Evolutionary conservation across 2,113 vertebrate genomes (phyloP).

Genomic region (Andinoacara biseriatus): DNA sequence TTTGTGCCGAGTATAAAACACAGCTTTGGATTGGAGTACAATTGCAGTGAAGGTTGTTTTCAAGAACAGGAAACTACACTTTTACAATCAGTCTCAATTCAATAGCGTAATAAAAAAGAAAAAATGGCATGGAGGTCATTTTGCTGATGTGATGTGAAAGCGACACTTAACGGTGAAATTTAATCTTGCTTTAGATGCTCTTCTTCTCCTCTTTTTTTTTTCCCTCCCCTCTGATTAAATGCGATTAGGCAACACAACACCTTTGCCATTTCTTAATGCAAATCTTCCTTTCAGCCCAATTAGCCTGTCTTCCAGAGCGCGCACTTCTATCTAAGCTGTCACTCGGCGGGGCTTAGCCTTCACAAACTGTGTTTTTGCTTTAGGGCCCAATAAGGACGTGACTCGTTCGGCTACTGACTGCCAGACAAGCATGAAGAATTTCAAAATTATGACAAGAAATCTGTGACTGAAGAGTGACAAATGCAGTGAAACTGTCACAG

Average conservation of each 20-base stretch:
- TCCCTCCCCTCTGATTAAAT: slow-evolving; percentile 54
- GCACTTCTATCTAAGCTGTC: slow-evolving; percentile 61
- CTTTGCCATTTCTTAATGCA: slow-evolving; percentile 73
- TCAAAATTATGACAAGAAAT: slow-evolving; percentile 22
- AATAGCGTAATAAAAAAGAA: slow-evolving; percentile 17
- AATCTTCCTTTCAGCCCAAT: slow-evolving; percentile 74
- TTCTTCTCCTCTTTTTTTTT: slow-evolving; percentile 52
- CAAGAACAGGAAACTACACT: slow-evolving; percentile 20
- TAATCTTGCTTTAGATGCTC: slow-evolving; percentile 51
- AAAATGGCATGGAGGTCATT: slow-evolving; percentile 50
- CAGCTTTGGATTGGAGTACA: not conserved
- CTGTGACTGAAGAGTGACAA: not conserved
- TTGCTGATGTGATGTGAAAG: slow-evolving; percentile 53
- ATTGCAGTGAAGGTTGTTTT: slow-evolving; percentile 2
- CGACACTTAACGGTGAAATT: slow-evolving; percentile 69
- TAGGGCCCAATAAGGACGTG: slow-evolving; percentile 22
- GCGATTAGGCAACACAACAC: slow-evolving; percentile 64
- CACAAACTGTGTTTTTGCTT: slow-evolving; percentile 47
- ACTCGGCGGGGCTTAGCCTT: slow-evolving; percentile 49
- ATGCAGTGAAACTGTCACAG: not conserved
- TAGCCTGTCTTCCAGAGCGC: slow-evolving; percentile 68
- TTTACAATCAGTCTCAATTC: slow-evolving; percentile 20
- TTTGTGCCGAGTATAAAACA: not conserved
- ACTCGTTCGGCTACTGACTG: slow-evolving; percentile 6
- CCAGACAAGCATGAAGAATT: slow-evolving; percentile 39